phyloP scores from a whole-genome alignment of 2,113 vertebrate genomes.

The Peucedramus taeniatus region DNA sequence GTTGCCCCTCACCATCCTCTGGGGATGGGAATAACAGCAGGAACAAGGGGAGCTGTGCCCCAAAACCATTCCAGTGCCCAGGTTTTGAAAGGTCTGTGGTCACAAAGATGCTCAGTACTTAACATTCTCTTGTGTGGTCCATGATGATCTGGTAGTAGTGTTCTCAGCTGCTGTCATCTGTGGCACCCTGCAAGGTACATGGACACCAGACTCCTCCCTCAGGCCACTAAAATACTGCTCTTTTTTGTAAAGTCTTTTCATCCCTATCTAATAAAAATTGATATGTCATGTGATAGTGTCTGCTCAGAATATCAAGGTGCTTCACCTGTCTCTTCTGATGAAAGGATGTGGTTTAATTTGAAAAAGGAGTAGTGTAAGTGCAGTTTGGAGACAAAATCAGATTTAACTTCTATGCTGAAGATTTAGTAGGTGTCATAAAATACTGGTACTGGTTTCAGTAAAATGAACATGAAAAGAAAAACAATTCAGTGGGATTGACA shows the following conservation, averaged over 20 bases:
- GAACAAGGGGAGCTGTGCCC: neutral
- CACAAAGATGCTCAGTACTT: neutral
- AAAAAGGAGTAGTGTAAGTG: neutral
- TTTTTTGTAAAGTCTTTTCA: neutral
- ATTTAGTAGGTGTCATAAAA: neutral
- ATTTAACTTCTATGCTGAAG: neutral
- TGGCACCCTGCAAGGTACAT: neutral
- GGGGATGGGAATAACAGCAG: rapidly evolving
- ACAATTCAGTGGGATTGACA: neutral
- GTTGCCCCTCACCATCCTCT: neutral
- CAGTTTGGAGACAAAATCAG: neutral
- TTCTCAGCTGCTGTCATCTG: neutral
- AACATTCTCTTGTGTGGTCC: neutral
- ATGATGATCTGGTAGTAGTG: rapidly evolving
- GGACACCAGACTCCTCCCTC: neutral
- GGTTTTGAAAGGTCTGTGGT: neutral
- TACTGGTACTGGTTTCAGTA: neutral
- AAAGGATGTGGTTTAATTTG: neutral
- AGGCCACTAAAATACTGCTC: neutral
- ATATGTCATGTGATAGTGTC: neutral
- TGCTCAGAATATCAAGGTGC: neutral
- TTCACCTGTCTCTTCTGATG: neutral
- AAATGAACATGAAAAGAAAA: neutral
- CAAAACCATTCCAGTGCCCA: neutral
- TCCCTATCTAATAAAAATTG: neutral